Evolutionary conservation across 1,140 invertebrate genomes (phyloP), one percentile per base, ranked within the genome.

Genomic region (Zeugodacus cucurbitae): DNA sequence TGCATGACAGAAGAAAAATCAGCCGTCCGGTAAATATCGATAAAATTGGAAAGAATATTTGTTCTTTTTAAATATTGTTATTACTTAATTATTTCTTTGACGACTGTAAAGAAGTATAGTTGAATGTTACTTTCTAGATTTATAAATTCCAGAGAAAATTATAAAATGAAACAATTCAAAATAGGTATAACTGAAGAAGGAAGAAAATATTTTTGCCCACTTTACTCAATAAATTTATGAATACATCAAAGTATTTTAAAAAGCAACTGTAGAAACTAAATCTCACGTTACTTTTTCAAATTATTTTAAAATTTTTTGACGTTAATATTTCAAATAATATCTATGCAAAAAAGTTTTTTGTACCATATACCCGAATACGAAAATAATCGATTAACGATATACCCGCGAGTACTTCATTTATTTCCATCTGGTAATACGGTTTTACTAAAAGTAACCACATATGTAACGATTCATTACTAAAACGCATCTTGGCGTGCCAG

Each of bases 401-500:
- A 74, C 34, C 11, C 67, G 34, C 34, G 29, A 82, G 48, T 48
- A 29, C 22, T 3, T 48, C n/a, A 29, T 48, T 37, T 82, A 48
- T 26, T 14, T 8, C n/a, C n/a, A 29, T 82, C 41, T 82, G 74
- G 74, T 29, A 82, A 48, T 82, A 48, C 41, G 74, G 41, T 82
- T 54, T 82, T 48, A 14, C 37, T 82, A 82, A 82, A 82, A 48
- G 74, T 82, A 82, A 48, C 34, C 34, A 37, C 34, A 74, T 74
- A 74, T 8, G 67, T 74, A 74, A 74, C 67, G 67, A 74, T 37
- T 37, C 22, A 37, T 20, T 7, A 41, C 17, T 37, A 82, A 82
- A 82, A 48, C 22, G 74, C 74, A 82, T 82, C 74, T 82, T 82
- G 37, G 74, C 74, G 74, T 82, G 74, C 74, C 74, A 82, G 74